Conservation (phyloP, 2,113 vertebrate genomes). For the Coptodon bakossiorum region DNA sequence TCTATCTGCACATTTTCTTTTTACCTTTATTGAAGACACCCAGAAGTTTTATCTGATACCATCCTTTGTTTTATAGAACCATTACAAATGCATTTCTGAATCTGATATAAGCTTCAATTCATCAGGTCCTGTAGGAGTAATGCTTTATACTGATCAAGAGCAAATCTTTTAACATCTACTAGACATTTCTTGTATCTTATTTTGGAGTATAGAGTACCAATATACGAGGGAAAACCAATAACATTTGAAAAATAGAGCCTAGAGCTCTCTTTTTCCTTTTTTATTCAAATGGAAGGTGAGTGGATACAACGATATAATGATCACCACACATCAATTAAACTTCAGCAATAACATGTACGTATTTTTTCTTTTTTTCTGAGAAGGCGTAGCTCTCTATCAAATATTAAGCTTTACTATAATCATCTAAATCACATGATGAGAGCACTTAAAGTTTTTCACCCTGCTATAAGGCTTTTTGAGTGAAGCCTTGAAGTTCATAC, state of each 20-base stretch:
- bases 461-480: background rate
- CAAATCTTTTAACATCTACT: background rate
- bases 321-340: background rate
- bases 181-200: background rate
- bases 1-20: background rate
- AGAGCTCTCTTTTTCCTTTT: background rate
- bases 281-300: background rate
- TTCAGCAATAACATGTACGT: background rate
- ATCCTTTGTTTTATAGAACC: background rate
- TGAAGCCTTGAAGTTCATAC: background rate
- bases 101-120: background rate
- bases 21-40: background rate
- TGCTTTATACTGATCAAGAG: background rate
- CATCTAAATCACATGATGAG: background rate
- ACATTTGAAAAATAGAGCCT: background rate
- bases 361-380: background rate
- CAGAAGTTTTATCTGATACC: background rate
- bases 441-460: background rate
- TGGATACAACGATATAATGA: background rate
- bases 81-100: background rate
- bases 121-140: background rate
- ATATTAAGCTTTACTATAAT: background rate
- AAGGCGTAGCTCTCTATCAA: background rate
- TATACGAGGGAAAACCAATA: accelerated
- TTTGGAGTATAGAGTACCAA: background rate